These are phyloP conservation scores for Penaeus vannamei DNA, from an alignment of 1,140 invertebrate species.

Conservation along the genomic window DNA sequence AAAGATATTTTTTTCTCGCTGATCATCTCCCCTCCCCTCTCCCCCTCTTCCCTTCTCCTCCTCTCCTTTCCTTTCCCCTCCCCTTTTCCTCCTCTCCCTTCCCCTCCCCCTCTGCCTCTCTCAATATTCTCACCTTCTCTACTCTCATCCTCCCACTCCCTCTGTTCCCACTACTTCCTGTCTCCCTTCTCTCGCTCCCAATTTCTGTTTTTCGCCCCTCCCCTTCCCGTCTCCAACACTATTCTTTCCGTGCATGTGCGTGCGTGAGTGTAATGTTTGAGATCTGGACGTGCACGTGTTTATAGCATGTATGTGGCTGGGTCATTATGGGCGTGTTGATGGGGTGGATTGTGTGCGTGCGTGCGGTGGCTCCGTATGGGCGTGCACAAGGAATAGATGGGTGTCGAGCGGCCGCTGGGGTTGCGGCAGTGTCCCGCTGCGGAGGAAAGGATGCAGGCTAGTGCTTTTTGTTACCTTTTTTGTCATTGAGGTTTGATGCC, in stretches of 20 bases:
- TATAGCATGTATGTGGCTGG: no score
- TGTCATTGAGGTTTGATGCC: no score
- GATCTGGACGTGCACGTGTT: no score
- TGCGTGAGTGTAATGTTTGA: neutral
- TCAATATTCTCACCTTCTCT: neutral
- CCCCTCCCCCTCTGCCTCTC: neutral
- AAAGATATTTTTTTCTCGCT: neutral
- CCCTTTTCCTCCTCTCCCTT: neutral
- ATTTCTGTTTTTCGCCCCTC: neutral
- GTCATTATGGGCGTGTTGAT: no score
- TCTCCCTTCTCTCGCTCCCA: conserved; percentile 9
- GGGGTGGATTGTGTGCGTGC: no score
- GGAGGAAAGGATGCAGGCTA: no score
- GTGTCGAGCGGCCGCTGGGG: no score
- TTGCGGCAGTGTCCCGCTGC: no score
- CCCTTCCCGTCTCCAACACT: neutral
- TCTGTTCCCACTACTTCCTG: neutral
- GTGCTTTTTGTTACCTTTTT: no score
- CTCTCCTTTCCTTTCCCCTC: neutral
- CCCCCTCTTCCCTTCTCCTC: neutral
- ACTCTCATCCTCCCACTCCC: no score
- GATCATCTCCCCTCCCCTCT: neutral
- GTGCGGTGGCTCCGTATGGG: no score
- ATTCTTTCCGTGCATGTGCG: conserved; percentile 28
- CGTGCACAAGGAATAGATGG: no score